Evolutionary conservation across 1,140 invertebrate species (phyloP).

Genomic region (Trissolcus basalis): DNA sequence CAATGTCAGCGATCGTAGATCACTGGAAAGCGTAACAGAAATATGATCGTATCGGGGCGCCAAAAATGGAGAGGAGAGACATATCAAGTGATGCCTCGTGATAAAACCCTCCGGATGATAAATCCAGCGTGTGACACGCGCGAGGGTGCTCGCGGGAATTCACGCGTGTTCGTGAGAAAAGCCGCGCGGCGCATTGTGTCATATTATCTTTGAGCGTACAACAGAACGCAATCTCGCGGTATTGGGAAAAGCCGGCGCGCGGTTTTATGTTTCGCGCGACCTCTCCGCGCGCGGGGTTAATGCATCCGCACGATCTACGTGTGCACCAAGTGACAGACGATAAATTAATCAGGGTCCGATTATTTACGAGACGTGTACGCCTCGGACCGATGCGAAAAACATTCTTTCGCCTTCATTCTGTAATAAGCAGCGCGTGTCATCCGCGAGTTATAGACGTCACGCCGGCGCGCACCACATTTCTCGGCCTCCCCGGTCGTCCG

Average conservation of each 20-base stretch:
- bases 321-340: conserved; percentile 40
- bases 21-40: too few species aligned
- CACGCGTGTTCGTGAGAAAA: conserved; percentile 54
- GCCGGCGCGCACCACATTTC: conserved; percentile 20
- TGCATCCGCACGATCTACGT: conserved; percentile 36
- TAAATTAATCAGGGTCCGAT: conserved; percentile 54
- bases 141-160: too few species aligned
- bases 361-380: conserved; percentile 54
- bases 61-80: conserved; percentile 11
- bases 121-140: too few species aligned
- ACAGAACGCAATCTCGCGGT: conserved; percentile 13
- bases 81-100: too few species aligned
- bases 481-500: not conserved
- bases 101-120: too few species aligned
- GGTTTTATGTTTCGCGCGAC: conserved; percentile 35
- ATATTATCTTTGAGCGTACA: conserved; percentile 16
- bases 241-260: conserved; percentile 11
- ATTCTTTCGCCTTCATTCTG: conserved; percentile 52
- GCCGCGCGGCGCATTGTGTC: conserved; percentile 9
- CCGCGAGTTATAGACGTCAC: conserved; percentile 51
- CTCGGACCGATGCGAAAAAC: conserved; percentile 37
- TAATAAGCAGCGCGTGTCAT: conserved; percentile 57
- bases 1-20: too few species aligned
- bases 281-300: conserved; percentile 21
- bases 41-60: too few species aligned